Evolutionary conservation across 2,888 invertebrate species (phyloP).

Genomic region (Brenthis ino): DNA sequence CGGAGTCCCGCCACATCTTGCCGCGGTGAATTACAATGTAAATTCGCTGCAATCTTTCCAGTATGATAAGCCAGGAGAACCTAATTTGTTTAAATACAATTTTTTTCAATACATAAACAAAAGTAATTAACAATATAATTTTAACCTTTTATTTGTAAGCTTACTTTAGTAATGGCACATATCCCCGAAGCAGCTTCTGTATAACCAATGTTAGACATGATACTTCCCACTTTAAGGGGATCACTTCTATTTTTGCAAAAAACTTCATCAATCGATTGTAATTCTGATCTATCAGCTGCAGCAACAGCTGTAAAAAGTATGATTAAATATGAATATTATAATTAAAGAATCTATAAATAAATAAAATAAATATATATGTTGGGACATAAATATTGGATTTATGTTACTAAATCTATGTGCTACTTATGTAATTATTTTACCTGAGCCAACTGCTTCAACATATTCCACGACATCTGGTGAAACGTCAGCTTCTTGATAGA

Average conservation of each 20-base stretch:
- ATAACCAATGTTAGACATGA: constrained; percentile 76
- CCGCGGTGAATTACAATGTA: constrained; percentile 84
- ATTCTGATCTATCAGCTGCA: constrained; percentile 84
- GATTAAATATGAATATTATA: background rate
- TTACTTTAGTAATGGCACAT: constrained; percentile 82
- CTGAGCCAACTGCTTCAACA: too few species aligned
- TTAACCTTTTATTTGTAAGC: too few species aligned
- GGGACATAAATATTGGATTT: background rate
- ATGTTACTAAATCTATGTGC: too few species aligned
- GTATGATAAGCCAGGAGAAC: constrained; percentile 85
- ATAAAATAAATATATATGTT: too few species aligned
- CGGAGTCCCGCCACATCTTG: constrained; percentile 73
- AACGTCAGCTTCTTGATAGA: too few species aligned
- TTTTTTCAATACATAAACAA: background rate
- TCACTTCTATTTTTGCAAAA: constrained; percentile 80
- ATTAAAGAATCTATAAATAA: too few species aligned
- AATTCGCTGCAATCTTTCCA: constrained; percentile 86
- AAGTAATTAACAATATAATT: too few species aligned
- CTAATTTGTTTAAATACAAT: constrained; percentile 48
- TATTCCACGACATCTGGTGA: too few species aligned
- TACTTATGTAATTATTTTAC: too few species aligned
- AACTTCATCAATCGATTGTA: constrained; percentile 83
- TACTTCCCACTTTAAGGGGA: constrained; percentile 82
- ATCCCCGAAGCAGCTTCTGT: constrained; percentile 72
- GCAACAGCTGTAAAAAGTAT: constrained; percentile 60